Evolutionary conservation across 2,888 invertebrate species (phyloP), one percentile per base, ranked within the genome.

Genomic region (Dichetophora obliterata): DNA sequence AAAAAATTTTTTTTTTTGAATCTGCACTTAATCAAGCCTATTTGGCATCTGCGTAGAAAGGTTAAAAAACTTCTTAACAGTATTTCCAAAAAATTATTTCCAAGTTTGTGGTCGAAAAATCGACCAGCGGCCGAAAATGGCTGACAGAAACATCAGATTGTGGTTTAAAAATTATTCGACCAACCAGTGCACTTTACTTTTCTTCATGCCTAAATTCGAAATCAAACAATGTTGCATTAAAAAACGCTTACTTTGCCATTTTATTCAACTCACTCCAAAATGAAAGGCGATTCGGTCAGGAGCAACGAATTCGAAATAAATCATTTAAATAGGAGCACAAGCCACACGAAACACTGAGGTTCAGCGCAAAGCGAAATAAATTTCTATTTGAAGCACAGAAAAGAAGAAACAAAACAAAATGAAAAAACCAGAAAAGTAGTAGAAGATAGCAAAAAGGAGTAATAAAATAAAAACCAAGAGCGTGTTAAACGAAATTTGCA

Each of bases 401-500:
- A 54, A 11, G 19, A 19, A 22, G n/a, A 54, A 54, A 2, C n/a
- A 54, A 54, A 54, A 22, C n/a, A 54, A 54, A 54, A 43, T n/a
- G 1, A 52, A 52, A 52, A 19, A 54, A 19, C 5, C 6, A 19
- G 14, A 19, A 54, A 54, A 54, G 54, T 19, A 19, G 54, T 19
- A 54, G 22, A 54, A 54, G 37, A 43, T 43, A 43, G 43, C 4
- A 54, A 54, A 54, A 54, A 54, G 54, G 54, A 19, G 19, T 2
- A 54, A 54, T 19, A 54, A 54, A 52, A 52, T 52, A 52, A 22
- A 19, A 54, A 54, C 54, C 8, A 54, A 54, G 22, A 54, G n/a
- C n/a, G 54, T 54, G 22, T n/a, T 54, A 54, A 54, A 54, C n/a
- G 22, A 54, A 54, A 54, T 54, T 54, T 54, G 54, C 19, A 54